Evolutionary conservation across 2,113 vertebrate species (phyloP).

Genomic region (Cnemophilus loriae): DNA sequence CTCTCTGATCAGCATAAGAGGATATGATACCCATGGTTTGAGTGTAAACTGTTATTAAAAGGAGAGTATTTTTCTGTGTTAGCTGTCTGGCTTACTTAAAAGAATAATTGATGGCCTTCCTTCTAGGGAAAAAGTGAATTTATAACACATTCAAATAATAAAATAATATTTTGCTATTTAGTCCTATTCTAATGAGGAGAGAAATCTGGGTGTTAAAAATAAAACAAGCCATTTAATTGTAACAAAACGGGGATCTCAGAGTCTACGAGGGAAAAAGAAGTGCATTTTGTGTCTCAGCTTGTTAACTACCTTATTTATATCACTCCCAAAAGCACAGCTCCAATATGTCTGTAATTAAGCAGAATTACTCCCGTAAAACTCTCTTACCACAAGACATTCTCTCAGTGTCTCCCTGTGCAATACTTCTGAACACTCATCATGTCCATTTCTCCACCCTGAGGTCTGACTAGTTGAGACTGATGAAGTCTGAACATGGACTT

Average conservation of each 20-base stretch:
- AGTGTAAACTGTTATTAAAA: neutral
- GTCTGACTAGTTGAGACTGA: slow-evolving; percentile 16
- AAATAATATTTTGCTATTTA: neutral
- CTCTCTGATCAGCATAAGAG: neutral
- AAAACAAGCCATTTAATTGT: neutral
- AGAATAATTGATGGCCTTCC: neutral
- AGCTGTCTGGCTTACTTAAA: neutral
- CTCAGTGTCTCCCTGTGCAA: slow-evolving; percentile 15
- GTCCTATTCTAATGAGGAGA: neutral
- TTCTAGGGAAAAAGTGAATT: neutral
- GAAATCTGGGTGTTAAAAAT: neutral
- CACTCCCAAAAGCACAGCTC: neutral
- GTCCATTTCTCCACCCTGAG: slow-evolving; percentile 29
- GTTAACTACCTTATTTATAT: slow-evolving; percentile 10
- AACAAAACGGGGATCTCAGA: neutral
- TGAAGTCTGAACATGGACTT: slow-evolving; percentile 41
- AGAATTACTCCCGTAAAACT: slow-evolving; percentile 30
- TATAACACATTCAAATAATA: neutral
- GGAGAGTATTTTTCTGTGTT: neutral
- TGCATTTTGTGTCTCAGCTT: neutral
- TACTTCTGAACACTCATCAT: slow-evolving; percentile 36
- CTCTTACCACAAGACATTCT: slow-evolving; percentile 18
- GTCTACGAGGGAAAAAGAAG: neutral
- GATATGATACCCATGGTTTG: neutral
- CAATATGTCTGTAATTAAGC: slow-evolving; percentile 10